phyloP scores from a whole-genome alignment of 2,113 vertebrate species.

The Balaeniceps rex region DNA sequence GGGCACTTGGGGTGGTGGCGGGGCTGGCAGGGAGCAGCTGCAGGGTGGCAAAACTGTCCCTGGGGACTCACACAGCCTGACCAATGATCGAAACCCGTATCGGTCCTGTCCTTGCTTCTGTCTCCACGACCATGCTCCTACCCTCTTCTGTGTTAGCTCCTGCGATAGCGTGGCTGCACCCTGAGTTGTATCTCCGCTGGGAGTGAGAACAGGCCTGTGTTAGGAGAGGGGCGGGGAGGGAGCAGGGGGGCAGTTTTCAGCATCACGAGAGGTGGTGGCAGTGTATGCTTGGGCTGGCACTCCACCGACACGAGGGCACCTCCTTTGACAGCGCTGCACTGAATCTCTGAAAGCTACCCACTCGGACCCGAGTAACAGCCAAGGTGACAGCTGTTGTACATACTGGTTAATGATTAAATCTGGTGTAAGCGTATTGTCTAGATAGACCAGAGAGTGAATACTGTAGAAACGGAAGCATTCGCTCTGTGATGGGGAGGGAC shows the following conservation, averaged over 20 bases:
- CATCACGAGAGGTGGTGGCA: accelerated
- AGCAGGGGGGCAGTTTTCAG: neutral
- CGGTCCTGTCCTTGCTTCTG: neutral
- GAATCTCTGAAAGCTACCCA: neutral
- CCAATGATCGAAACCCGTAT: accelerated
- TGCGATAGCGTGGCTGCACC: accelerated
- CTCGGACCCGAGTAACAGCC: neutral
- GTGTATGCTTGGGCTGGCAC: neutral
- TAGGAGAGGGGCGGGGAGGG: neutral
- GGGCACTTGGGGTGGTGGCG: neutral
- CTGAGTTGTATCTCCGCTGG: accelerated
- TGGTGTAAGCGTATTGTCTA: neutral
- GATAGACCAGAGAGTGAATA: neutral
- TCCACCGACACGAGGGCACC: accelerated
- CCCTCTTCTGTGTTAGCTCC: neutral
- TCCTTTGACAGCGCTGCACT: neutral
- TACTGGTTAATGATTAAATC: neutral
- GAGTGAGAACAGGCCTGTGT: no score
- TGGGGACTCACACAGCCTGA: no score
- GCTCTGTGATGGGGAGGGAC: neutral
- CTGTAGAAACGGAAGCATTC: neutral
- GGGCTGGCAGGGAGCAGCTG: no score
- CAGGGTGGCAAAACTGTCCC: neutral
- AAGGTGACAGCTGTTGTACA: neutral
- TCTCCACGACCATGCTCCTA: accelerated